Conservation (phyloP, 2,797 vertebrate species). For the Lepus oiostolus region DNA sequence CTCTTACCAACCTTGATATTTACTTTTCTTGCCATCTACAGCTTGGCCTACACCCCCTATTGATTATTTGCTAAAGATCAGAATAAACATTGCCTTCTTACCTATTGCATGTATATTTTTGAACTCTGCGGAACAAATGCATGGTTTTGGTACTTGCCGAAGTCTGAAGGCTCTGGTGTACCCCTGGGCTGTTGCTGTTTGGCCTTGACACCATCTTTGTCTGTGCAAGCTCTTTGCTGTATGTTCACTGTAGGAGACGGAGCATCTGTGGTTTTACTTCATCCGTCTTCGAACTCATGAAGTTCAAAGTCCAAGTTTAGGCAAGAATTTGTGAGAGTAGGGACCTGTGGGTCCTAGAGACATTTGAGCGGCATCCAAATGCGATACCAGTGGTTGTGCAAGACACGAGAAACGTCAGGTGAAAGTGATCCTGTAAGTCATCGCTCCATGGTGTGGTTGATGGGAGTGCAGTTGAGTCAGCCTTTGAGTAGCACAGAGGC, state of each 20-base stretch:
- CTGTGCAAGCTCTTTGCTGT: not conserved
- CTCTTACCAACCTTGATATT: not conserved
- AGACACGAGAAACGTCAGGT: not conserved
- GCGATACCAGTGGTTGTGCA: not conserved
- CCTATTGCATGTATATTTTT: slow-evolving; percentile 1
- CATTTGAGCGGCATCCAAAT: slow-evolving; percentile 1
- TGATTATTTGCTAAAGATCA: slow-evolving; percentile 56
- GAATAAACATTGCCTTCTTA: slow-evolving; percentile 30
- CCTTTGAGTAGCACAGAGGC: not conserved
- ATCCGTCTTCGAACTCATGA: slow-evolving; percentile 18
- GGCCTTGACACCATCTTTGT: not conserved
- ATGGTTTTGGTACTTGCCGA: not conserved
- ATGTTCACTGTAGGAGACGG: not conserved
- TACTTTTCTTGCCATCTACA: slow-evolving; percentile 42
- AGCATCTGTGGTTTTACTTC: not conserved
- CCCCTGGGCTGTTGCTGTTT: not conserved
- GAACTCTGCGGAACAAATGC: not conserved
- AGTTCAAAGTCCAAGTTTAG: not conserved
- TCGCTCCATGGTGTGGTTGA: not conserved
- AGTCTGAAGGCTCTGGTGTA: not conserved
- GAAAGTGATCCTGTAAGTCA: slow-evolving; percentile 41
- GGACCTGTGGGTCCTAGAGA: not conserved
- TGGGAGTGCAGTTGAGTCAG: not conserved
- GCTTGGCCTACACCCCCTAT: not conserved
- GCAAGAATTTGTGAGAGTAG: not conserved